Evolutionary conservation across 2,888 invertebrate genomes (phyloP).

Genomic region (Hoplodrina blanda): DNA sequence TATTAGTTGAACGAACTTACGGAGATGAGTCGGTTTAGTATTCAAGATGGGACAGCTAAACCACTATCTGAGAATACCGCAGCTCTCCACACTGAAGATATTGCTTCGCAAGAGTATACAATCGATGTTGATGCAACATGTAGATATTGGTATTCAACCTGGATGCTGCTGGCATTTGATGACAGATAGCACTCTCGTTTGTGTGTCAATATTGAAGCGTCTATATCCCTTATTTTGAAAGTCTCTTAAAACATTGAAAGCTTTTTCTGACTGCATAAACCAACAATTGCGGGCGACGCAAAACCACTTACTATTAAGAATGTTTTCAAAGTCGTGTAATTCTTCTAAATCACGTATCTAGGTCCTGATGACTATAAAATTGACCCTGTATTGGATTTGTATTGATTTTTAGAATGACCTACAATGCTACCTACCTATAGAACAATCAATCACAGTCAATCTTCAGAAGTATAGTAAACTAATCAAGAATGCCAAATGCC

Average conservation of each 20-base stretch:
- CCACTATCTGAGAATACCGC: conserved; percentile 9
- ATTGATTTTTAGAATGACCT: too few relatives aligned
- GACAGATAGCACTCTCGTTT: conserved; percentile 12
- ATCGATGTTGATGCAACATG: conserved; percentile 12
- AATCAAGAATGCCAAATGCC: too few relatives aligned
- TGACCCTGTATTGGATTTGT: too few relatives aligned
- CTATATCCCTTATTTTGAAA: background rate
- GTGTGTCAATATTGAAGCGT: conserved; percentile 1
- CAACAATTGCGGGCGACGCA: too few relatives aligned
- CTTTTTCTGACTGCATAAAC: background rate
- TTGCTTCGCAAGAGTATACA: conserved; percentile 19
- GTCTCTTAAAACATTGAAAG: background rate
- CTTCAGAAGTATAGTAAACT: background rate
- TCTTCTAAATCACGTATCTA: background rate
- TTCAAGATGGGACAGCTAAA: conserved; percentile 37
- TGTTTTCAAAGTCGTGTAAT: background rate
- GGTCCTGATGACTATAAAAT: too few relatives aligned
- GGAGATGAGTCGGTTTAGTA: conserved; percentile 24
- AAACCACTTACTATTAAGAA: too few relatives aligned
- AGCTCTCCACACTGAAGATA: conserved; percentile 8
- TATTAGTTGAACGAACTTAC: conserved; percentile 20
- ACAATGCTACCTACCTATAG: too few relatives aligned
- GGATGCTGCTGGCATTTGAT: conserved; percentile 11
- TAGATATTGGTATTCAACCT: conserved; percentile 29
- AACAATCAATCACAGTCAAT: too few relatives aligned